Conservation (phyloP, 2,113 vertebrate species). For the Alethe diademata region DNA sequence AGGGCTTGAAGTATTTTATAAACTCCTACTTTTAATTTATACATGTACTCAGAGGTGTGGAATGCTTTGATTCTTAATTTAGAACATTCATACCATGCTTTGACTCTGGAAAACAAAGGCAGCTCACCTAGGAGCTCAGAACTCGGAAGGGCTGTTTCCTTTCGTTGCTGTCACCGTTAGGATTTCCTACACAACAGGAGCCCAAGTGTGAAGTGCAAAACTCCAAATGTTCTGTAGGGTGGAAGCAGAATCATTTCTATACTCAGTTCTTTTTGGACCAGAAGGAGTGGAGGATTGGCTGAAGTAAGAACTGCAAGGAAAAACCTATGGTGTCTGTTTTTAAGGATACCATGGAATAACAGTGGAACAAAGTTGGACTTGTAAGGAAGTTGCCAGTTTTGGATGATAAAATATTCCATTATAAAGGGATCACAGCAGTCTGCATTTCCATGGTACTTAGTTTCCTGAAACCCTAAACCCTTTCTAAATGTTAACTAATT, state of each 20-base stretch:
- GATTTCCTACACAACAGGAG: neutral
- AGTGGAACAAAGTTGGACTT: neutral
- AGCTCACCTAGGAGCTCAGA: neutral
- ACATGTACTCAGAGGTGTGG: neutral
- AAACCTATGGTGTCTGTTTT: neutral
- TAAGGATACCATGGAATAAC: neutral
- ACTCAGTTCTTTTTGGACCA: neutral
- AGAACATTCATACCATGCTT: neutral
- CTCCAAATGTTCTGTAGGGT: neutral
- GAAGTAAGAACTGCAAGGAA: neutral
- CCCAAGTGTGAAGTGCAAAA: neutral
- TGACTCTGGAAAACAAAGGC: neutral
- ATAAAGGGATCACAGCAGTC: neutral
- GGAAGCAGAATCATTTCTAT: neutral
- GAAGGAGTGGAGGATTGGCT: neutral
- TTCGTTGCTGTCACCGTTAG: neutral
- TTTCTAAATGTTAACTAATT: neutral
- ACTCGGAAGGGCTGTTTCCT: neutral
- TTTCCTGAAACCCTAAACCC: neutral
- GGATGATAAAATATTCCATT: neutral
- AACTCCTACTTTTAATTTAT: neutral
- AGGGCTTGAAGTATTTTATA: neutral
- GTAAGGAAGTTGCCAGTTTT: neutral
- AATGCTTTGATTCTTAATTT: conserved; percentile 20
- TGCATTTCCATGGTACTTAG: neutral